A percentile compares a stretch with the other conserved stretches of the same genome.
Evolutionary conservation across 1,140 invertebrate genomes (phyloP).

Genomic region (Yoshiicerus persimilis): DNA sequence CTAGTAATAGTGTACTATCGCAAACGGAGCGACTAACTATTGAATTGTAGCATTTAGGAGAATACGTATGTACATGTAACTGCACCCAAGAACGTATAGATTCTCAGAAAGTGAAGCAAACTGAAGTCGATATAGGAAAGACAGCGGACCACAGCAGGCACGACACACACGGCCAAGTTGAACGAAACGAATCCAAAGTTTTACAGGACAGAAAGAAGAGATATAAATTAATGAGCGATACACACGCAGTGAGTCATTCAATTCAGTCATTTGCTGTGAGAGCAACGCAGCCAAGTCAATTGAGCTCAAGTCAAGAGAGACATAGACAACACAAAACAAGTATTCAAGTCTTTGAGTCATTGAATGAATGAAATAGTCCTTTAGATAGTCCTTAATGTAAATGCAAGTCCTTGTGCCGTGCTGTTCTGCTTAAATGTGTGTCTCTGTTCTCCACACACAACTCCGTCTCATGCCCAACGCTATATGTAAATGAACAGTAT

Average conservation of each 20-base stretch:
- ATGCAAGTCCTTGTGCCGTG: not conserved
- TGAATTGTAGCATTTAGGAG: too few relatives aligned
- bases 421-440: not conserved
- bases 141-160: not conserved
- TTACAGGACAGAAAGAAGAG: not conserved
- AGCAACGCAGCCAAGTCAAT: not conserved
- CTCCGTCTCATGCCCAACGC: too few relatives aligned
- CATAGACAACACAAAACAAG: slow-evolving; percentile 13
- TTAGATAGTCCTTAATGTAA: slow-evolving; percentile 17
- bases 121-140: not conserved
- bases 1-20: too few relatives aligned
- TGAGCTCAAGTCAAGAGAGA: not conserved
- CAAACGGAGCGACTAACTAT: too few relatives aligned
- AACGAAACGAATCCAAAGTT: not conserved
- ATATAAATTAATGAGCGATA: not conserved
- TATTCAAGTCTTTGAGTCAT: slow-evolving; percentile 13
- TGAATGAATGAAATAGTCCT: slow-evolving; percentile 22
- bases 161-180: not conserved
- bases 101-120: not conserved
- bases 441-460: not conserved
- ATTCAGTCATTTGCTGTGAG: not conserved
- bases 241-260: not conserved
- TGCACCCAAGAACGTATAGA: too few relatives aligned
- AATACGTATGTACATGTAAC: too few relatives aligned
- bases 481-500: not conserved